A percentile compares a stretch with the other conserved stretches of the same genome.
Conservation (phyloP, 2,888 invertebrate genomes). For the Andrena hattorfiana region DNA sequence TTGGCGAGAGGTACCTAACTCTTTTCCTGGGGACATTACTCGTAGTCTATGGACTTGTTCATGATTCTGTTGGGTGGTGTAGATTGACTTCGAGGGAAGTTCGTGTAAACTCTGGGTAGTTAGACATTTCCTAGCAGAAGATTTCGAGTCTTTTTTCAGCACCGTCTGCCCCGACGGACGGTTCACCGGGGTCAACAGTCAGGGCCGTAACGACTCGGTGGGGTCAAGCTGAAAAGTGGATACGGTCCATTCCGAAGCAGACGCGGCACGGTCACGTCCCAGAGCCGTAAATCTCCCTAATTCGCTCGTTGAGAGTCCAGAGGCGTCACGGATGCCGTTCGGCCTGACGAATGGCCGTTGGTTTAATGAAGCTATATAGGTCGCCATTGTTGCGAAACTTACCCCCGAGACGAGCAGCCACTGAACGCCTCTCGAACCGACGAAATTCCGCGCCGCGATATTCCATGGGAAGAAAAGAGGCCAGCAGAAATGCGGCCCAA, state of each 20-base stretch:
- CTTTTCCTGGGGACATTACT: background rate
- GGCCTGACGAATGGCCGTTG: slow-evolving; percentile 70
- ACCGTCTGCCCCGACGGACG: background rate
- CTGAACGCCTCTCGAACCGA: slow-evolving; percentile 30
- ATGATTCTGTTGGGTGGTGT: background rate
- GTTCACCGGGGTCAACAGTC: slow-evolving; percentile 51
- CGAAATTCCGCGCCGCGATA: slow-evolving; percentile 35
- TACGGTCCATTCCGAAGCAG: slow-evolving; percentile 68
- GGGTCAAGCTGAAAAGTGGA: slow-evolving; percentile 71
- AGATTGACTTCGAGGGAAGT: background rate
- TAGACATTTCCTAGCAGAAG: background rate
- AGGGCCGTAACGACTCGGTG: slow-evolving; percentile 50
- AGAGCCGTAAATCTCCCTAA: slow-evolving; percentile 79
- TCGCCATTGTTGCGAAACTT: slow-evolving; percentile 70
- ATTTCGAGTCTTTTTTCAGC: background rate
- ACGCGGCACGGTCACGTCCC: slow-evolving; percentile 77
- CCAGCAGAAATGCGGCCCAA: slow-evolving; percentile 2
- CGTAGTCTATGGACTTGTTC: background rate
- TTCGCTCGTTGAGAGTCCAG: slow-evolving; percentile 77
- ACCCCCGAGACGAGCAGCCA: slow-evolving; percentile 23
- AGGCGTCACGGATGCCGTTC: slow-evolving; percentile 73
- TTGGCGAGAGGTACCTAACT: background rate
- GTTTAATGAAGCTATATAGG: slow-evolving; percentile 74
- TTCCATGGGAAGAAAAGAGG: background rate
- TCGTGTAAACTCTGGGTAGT: no score